Conservation (phyloP, 2,113 vertebrate genomes). For the Anser cygnoides region DNA sequence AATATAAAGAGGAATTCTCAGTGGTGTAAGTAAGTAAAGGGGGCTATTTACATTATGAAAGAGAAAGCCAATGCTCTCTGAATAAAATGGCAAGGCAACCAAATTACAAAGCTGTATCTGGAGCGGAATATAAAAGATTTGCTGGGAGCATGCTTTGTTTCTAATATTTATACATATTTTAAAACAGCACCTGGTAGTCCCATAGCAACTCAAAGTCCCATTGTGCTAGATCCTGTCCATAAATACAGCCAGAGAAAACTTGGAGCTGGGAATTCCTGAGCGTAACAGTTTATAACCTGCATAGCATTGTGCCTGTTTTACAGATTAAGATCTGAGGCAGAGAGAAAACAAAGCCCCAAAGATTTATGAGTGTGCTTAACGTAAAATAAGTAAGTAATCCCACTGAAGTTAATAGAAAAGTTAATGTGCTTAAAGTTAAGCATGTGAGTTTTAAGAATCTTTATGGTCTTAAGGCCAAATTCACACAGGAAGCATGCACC, state of each 20-base stretch:
- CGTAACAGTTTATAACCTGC: conserved; percentile 59
- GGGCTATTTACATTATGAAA: neutral
- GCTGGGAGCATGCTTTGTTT: neutral
- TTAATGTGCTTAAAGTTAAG: conserved; percentile 71
- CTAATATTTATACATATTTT: neutral
- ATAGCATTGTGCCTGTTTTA: conserved; percentile 63
- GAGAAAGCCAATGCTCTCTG: neutral
- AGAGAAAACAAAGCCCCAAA: conserved; percentile 64
- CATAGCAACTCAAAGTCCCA: conserved; percentile 11
- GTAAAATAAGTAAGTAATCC: conserved; percentile 66
- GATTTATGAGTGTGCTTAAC: conserved; percentile 48
- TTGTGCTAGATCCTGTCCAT: conserved; percentile 32
- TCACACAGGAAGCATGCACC: conserved; percentile 65
- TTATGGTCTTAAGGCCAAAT: conserved; percentile 56
- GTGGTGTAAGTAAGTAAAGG: neutral
- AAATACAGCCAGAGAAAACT: conserved; percentile 41
- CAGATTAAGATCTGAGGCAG: conserved; percentile 67
- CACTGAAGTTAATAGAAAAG: conserved; percentile 72
- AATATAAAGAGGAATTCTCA: neutral
- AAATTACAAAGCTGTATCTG: neutral
- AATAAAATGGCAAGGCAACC: neutral
- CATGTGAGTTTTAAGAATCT: conserved; percentile 69
- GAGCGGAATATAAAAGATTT: neutral
- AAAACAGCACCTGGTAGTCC: conserved; percentile 24
- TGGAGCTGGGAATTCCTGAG: conserved; percentile 47